Conservation (phyloP, 2,113 vertebrate genomes). For the Haliaeetus leucogaster region DNA sequence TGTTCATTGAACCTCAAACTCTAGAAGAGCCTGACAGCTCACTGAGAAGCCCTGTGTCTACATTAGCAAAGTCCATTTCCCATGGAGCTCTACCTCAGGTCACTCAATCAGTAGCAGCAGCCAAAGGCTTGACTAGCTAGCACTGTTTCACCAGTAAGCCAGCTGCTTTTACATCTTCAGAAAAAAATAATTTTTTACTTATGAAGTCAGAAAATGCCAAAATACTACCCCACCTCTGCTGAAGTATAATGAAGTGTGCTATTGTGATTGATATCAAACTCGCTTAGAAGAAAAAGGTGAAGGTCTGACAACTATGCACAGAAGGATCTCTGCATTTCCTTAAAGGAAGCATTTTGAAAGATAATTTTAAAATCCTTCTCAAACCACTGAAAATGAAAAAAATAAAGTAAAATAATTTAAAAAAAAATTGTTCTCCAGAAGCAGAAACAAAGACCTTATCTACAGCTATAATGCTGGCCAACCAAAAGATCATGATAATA, state of each 20-base stretch:
- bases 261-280: not conserved
- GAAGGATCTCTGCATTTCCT: not conserved
- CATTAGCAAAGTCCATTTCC: not conserved
- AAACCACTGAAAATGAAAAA: not conserved
- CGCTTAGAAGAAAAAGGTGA: not conserved
- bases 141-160: not conserved
- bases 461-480: not conserved
- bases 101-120: not conserved
- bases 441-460: not conserved
- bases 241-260: not conserved
- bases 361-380: not conserved
- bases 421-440: not conserved
- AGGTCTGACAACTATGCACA: not conserved
- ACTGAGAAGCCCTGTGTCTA: accelerated
- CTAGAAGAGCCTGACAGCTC: not conserved
- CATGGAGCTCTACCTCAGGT: not conserved
- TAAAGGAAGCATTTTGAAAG: not conserved
- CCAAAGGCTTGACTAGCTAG: not conserved
- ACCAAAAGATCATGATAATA: not conserved
- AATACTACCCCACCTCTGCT: not conserved
- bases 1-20: not conserved
- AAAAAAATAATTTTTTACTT: not conserved
- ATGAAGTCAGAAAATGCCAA: not conserved
- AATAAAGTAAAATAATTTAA: not conserved
- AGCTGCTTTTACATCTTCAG: not conserved